Conservation (phyloP, 1,140 invertebrate genomes). For the Macrosteles quadrilineatus region DNA sequence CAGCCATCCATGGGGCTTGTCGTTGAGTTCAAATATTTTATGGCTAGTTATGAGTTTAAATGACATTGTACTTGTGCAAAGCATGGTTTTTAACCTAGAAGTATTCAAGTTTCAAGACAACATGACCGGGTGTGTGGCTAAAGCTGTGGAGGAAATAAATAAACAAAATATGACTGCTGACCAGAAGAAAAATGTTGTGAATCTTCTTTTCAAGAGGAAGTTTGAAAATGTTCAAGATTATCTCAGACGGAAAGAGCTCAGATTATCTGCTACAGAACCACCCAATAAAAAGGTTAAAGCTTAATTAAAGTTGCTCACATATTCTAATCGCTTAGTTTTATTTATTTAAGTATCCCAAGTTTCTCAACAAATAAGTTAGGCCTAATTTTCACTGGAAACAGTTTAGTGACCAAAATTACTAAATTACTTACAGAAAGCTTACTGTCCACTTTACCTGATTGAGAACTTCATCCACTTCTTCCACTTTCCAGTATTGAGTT, state of each 20-base stretch:
- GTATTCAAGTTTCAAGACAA: neutral
- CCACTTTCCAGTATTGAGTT: too few relatives aligned
- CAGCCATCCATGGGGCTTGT: neutral
- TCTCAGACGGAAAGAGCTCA: slow-evolving; percentile 36
- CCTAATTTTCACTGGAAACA: too few relatives aligned
- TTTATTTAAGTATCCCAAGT: too few relatives aligned
- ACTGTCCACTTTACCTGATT: too few relatives aligned
- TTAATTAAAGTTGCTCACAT: too few relatives aligned
- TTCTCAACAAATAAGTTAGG: too few relatives aligned
- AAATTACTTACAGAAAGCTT: too few relatives aligned
- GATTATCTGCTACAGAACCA: slow-evolving; percentile 29
- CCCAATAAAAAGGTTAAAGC: slow-evolving; percentile 24
- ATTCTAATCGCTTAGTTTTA: too few relatives aligned
- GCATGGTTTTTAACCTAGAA: slow-evolving; percentile 50
- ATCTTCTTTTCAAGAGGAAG: slow-evolving; percentile 39
- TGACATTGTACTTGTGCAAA: slow-evolving; percentile 39
- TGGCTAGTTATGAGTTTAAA: slow-evolving; percentile 2
- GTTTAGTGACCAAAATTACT: too few relatives aligned
- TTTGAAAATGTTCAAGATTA: slow-evolving; percentile 42
- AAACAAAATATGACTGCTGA: neutral
- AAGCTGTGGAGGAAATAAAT: slow-evolving; percentile 1
- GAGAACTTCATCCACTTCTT: too few relatives aligned
- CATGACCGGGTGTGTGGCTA: neutral
- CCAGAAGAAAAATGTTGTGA: slow-evolving; percentile 27
- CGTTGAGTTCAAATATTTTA: neutral